phyloP scores from a whole-genome alignment of 2,113 vertebrate genomes.

The Pluvianellus socialis region DNA sequence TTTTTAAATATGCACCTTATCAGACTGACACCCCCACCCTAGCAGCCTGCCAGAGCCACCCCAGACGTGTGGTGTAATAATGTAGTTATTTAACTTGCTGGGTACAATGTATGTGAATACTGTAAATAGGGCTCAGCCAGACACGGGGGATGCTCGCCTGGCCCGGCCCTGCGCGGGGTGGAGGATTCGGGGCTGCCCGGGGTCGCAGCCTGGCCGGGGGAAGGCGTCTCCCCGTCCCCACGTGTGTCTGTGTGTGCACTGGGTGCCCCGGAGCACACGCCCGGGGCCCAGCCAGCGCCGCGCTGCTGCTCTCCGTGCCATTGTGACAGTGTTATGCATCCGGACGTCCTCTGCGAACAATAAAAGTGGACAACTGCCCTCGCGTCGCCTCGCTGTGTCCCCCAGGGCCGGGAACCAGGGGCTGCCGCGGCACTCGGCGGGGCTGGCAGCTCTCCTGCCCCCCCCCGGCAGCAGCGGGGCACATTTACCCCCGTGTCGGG shows the following conservation, averaged over 20 bases:
- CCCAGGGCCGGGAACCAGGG: accelerated
- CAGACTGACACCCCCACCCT: slow-evolving; percentile 73
- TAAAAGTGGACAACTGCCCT: slow-evolving; percentile 68
- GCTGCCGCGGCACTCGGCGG: background rate
- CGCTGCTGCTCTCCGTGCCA: slow-evolving; percentile 32
- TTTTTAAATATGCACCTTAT: slow-evolving; percentile 85
- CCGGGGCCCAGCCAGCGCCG: background rate
- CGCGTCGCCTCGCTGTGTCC: background rate
- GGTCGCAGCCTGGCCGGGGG: background rate
- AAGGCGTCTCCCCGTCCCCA: background rate
- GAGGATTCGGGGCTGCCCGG: background rate
- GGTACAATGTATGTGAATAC: slow-evolving; percentile 94
- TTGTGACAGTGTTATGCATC: slow-evolving; percentile 79
- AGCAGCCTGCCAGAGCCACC: slow-evolving; percentile 63
- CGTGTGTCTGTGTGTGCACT: background rate
- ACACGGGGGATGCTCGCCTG: background rate
- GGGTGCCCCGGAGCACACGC: background rate
- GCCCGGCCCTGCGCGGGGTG: background rate
- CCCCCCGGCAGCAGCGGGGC: accelerated
- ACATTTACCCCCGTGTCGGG: accelerated
- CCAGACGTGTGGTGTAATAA: slow-evolving; percentile 69
- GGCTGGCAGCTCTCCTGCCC: too few relatives aligned
- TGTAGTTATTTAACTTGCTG: slow-evolving; percentile 95
- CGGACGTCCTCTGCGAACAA: slow-evolving; percentile 70
- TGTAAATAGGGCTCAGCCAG: slow-evolving; percentile 87